A percentile compares a stretch with the other conserved stretches of the same genome.
These are phyloP conservation scores for Calycopis cecrops DNA, from an alignment of 1,140 invertebrate species.

Conservation along the genomic window DNA sequence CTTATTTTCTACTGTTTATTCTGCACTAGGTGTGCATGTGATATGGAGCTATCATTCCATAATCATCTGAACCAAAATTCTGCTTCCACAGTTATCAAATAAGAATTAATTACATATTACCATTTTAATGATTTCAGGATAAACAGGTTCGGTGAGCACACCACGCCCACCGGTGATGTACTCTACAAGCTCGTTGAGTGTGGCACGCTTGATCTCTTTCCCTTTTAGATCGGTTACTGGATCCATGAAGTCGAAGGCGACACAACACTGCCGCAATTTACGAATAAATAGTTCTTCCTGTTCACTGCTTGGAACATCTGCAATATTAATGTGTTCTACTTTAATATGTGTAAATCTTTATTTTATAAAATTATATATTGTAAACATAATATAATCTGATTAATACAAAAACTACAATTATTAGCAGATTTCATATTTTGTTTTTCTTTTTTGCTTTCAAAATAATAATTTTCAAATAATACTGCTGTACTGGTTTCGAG, in stretches of 20 bases:
- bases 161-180: conserved; percentile 96
- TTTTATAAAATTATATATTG: no score
- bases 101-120: no score
- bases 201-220: conserved; percentile 98
- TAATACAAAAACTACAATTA: conserved; percentile 6
- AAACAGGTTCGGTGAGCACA: conserved; percentile 96
- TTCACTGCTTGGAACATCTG: conserved; percentile 94
- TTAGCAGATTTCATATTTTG: no score
- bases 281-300: conserved; percentile 98
- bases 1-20: no score
- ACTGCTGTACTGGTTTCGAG: no score
- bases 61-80: no score
- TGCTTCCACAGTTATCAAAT: no score
- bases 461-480: no score
- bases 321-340: conserved; percentile 22
- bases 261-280: conserved; percentile 98
- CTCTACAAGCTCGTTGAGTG: conserved; percentile 98
- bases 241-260: conserved; percentile 99
- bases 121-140: conserved; percentile 99
- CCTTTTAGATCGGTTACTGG: conserved; percentile 98
- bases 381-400: not conserved
- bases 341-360: no score
- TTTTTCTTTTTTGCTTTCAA: no score
- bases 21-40: no score
- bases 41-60: no score